Evolutionary conservation across 2,113 vertebrate species (phyloP).

Genomic region (Rhipidura dahli): DNA sequence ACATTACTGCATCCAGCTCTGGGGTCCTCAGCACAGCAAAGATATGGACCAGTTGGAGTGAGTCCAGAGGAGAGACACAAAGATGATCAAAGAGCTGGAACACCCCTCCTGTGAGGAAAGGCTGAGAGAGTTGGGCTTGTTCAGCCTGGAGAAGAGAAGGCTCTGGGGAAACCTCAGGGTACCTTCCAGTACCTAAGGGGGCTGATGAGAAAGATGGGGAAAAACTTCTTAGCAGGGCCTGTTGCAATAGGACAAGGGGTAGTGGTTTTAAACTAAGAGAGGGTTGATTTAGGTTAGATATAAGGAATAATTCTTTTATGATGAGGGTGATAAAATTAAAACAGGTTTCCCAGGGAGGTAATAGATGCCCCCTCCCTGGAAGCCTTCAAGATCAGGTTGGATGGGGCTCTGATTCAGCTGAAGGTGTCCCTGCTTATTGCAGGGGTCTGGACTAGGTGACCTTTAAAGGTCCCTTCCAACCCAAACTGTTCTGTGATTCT

Average conservation of each 20-base stretch:
- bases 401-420: background rate
- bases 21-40: background rate
- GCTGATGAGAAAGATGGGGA: background rate
- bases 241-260: background rate
- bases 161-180: background rate
- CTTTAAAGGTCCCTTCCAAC: background rate
- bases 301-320: background rate
- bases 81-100: background rate
- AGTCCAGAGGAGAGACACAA: background rate
- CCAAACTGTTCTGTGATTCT: background rate
- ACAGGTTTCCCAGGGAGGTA: background rate
- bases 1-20: background rate
- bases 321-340: background rate
- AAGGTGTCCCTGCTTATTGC: background rate
- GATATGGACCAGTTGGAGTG: background rate
- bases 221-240: background rate
- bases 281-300: background rate
- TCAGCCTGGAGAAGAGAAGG: background rate
- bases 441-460: background rate
- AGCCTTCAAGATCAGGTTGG: background rate
- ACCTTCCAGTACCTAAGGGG: background rate
- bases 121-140: background rate
- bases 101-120: background rate
- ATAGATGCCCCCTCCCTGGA: background rate
- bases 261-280: background rate